Conservation (phyloP, 1,140 invertebrate species). For the Liolophura sinensis region DNA sequence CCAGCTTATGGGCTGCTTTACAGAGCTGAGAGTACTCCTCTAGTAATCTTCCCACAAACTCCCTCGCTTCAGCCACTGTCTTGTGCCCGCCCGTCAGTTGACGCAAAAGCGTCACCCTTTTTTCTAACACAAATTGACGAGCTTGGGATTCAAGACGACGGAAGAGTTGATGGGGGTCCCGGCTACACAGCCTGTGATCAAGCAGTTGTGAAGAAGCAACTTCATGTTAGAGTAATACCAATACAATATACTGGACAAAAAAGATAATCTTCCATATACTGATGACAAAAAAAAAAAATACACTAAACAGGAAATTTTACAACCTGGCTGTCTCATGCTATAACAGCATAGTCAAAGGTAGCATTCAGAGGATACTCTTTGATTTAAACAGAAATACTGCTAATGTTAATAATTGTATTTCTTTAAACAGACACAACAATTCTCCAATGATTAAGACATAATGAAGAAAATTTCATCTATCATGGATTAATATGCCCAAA, state of each 20-base stretch:
- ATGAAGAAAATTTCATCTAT: too few species aligned
- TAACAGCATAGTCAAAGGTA: too few species aligned
- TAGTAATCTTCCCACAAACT: slow-evolving; percentile 62
- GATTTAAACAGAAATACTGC: too few species aligned
- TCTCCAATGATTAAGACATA: too few species aligned
- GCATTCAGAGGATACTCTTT: too few species aligned
- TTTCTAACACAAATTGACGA: slow-evolving; percentile 68
- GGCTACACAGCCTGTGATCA: slow-evolving; percentile 63
- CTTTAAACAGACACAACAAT: too few species aligned
- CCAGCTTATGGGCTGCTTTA: slow-evolving; percentile 63
- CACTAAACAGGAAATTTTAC: background rate
- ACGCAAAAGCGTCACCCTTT: slow-evolving; percentile 66
- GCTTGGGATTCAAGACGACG: slow-evolving; percentile 67
- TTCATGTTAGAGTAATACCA: background rate
- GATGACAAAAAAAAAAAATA: slow-evolving; percentile 1
- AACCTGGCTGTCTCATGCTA: background rate
- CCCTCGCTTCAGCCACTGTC: slow-evolving; percentile 52
- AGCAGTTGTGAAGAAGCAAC: slow-evolving; percentile 4
- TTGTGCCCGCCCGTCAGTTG: slow-evolving; percentile 60
- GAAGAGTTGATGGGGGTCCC: slow-evolving; percentile 68
- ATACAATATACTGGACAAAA: background rate
- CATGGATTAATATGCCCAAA: too few species aligned
- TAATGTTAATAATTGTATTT: background rate
- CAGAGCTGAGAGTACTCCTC: slow-evolving; percentile 68
- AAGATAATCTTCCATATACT: background rate